Conservation (phyloP, 2,113 vertebrate genomes). For the Takifugu flavidus region DNA sequence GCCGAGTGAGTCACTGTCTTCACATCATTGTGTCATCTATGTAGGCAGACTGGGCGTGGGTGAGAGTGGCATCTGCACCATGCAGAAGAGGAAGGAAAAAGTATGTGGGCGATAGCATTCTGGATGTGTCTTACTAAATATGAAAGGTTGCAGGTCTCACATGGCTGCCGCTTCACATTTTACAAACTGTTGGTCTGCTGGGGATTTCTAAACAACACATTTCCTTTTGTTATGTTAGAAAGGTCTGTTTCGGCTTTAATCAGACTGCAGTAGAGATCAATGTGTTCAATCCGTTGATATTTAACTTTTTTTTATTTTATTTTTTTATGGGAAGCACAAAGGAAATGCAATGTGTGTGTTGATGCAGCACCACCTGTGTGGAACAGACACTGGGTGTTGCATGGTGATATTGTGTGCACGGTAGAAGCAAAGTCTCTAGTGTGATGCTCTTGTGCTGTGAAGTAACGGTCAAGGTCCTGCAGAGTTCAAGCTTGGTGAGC, state of each 20-base stretch:
- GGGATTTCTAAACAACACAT: too few species aligned
- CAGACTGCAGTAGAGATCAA: too few species aligned
- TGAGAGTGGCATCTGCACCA: slow-evolving; percentile 36
- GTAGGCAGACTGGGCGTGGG: slow-evolving; percentile 53
- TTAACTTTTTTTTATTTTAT: too few species aligned
- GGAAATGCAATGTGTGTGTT: neutral
- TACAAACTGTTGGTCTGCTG: too few species aligned
- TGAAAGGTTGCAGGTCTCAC: slow-evolving; percentile 18
- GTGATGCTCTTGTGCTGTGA: too few species aligned
- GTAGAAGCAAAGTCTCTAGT: too few species aligned
- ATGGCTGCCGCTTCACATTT: slow-evolving; percentile 10
- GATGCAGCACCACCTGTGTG: neutral
- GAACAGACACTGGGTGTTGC: neutral
- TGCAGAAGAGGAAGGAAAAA: slow-evolving; percentile 14
- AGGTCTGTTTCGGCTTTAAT: too few species aligned
- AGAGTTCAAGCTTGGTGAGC: neutral
- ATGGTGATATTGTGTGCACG: too few species aligned
- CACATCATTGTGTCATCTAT: slow-evolving; percentile 26
- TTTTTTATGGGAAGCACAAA: too few species aligned
- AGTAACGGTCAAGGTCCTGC: neutral
- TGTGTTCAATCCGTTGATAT: too few species aligned
- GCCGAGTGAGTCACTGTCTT: slow-evolving; percentile 59
- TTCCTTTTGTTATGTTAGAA: too few species aligned
- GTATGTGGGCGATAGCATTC: slow-evolving; percentile 22
- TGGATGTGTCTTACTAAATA: neutral